Percentiles rank a stretch among this genome's conserved stretches.
These are phyloP conservation scores for Platyscapa corneri DNA, from an alignment of 1,140 invertebrate genomes.

Conservation along the genomic window DNA sequence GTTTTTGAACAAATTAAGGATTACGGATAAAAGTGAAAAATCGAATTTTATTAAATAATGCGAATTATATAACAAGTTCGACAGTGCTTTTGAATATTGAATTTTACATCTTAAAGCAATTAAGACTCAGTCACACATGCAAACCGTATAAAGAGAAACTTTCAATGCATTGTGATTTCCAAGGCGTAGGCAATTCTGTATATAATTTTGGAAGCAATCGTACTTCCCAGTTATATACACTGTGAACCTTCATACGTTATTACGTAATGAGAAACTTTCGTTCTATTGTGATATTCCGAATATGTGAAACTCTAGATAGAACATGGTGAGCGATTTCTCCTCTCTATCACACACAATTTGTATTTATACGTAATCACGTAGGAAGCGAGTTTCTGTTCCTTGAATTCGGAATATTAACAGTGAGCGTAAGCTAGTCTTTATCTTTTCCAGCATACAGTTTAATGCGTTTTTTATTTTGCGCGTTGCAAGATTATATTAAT, in stretches of 20 bases:
- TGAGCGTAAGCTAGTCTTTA: neutral
- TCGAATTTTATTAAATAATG: too few species aligned
- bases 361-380: neutral
- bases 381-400: neutral
- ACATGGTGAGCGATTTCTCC: neutral
- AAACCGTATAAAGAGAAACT: neutral
- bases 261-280: neutral
- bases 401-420: neutral
- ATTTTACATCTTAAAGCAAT: neutral
- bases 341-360: neutral
- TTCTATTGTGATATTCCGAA: neutral
- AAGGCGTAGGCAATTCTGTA: neutral
- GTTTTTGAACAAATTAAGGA: too few species aligned
- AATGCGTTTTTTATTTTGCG: too few species aligned
- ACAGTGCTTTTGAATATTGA: neutral
- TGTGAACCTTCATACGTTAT: neutral
- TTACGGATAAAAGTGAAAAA: too few species aligned
- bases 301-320: neutral
- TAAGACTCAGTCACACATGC: neutral
- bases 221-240: neutral
- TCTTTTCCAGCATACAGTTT: neutral
- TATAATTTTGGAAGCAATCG: neutral
- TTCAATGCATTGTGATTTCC: neutral
- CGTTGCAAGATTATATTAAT: too few species aligned
- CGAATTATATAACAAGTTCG: too few species aligned